phyloP scores from a whole-genome alignment of 2,113 vertebrate genomes.

The Zosterops lateralis region DNA sequence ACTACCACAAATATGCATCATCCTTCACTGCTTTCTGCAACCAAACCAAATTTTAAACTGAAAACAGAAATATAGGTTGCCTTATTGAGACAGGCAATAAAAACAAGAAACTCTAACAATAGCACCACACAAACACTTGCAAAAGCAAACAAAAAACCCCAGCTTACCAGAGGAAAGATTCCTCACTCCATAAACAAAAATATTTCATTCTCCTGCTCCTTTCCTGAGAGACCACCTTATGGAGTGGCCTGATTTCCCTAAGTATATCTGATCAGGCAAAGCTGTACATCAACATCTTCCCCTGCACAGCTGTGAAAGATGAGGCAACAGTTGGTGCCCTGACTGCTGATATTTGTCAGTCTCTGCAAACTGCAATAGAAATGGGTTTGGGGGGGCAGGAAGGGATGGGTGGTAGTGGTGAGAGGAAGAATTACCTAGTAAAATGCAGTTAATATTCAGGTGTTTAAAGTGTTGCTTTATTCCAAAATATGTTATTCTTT shows the following conservation, averaged over 20 bases:
- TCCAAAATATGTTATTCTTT: neutral
- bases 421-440: neutral
- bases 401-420: too few species aligned
- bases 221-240: neutral
- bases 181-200: fast-evolving
- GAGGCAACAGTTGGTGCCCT: neutral
- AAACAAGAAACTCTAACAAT: neutral
- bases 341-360: neutral
- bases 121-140: fast-evolving
- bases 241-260: neutral
- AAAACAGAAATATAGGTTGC: fast-evolving
- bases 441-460: neutral
- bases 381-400: neutral
- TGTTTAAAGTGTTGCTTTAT: neutral
- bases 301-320: neutral
- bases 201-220: fast-evolving
- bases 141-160: neutral
- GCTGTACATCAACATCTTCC: neutral
- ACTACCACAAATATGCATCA: fast-evolving
- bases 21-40: neutral
- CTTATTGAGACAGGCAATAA: neutral
- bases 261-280: neutral
- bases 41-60: fast-evolving
- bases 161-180: fast-evolving
- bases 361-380: neutral